Conservation (phyloP, 2,888 invertebrate species). For the Helobdella robusta region DNA sequence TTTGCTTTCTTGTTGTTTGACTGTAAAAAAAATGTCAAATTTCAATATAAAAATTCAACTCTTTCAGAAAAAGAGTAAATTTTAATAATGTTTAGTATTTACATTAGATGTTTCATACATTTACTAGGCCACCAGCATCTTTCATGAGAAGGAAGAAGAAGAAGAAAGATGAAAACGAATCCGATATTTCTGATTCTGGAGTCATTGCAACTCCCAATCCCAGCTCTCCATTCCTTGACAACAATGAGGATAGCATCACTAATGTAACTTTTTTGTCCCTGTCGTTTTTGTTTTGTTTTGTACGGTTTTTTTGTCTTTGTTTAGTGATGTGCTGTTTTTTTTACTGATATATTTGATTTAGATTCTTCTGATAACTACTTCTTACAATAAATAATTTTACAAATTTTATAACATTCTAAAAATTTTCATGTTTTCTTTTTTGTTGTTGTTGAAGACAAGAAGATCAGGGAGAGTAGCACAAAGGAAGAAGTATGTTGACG, state of each 20-base stretch:
- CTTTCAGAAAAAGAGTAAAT: no score
- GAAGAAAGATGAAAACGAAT: slow-evolving; percentile 30
- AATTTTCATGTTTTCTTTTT: no score
- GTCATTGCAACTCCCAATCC: slow-evolving; percentile 12
- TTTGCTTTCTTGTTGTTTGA: no score
- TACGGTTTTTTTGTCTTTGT: no score
- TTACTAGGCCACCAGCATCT: slow-evolving; percentile 43
- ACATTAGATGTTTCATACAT: no score
- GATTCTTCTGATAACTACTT: slow-evolving; percentile 8
- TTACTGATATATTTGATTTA: no score
- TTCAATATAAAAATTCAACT: no score
- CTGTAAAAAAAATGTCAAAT: no score
- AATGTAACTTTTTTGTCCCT: no score
- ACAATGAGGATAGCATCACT: slow-evolving; percentile 22
- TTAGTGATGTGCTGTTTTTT: no score
- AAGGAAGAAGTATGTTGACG: slow-evolving; percentile 48
- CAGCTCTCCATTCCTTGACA: background rate
- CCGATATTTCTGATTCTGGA: slow-evolving; percentile 24
- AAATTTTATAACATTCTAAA: background rate
- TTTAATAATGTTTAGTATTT: background rate
- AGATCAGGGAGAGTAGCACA: slow-evolving; percentile 48
- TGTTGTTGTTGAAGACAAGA: slow-evolving; percentile 46
- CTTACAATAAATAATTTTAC: background rate
- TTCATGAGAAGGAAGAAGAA: slow-evolving; percentile 44
- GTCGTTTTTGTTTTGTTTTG: no score